Evolutionary conservation across 2,888 invertebrate genomes (phyloP), one percentile per base, ranked within the genome.

Genomic region (Acronicta aceris): DNA sequence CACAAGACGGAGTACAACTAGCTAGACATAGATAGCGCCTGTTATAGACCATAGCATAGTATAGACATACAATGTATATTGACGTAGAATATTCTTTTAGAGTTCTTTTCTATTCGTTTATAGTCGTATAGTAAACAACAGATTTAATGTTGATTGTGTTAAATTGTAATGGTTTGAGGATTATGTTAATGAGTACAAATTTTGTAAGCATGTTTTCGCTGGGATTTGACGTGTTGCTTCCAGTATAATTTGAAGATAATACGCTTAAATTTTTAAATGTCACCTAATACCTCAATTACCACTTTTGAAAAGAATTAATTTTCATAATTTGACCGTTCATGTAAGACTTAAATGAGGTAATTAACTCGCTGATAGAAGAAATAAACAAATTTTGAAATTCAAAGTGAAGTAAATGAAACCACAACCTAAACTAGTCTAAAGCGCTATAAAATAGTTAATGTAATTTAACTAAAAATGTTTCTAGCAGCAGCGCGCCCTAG

Each of bases 171-270:
- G 47, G 49, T 47, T 60, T 46, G 33, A 69, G 30, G 38, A 43
- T 66, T 76, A 10, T 47, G 65, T 75, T 67, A 41, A 59, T 36
- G 51, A 60, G 65, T 72, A 76, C 74, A 74, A 70, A 70, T 76
- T 73, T 73, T 76, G 66, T 63, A 65, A 69, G 46, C 52, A 65
- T 60, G 69, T 59, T 59, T 56, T 60, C 59, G 55, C 36, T 36
- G 25, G 50, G 55, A n/a, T 53, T 38, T 52, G 38, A 13, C 38
- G 7, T 27, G 30, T 46, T 52, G 7, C 17, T 53, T 60, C 42
- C 56, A 65, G 59, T 71, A 70, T 61, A 53, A 16, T 5, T 9
- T 8, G 15, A 27, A 15, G 15, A 21, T 30, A 15, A 15, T 25
- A 2, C 8, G 27, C n/a, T 27, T 7, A 15, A 3, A 15, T 5